Base-by-base conservation (phyloP, 1,140 invertebrate species). In the Hirudo medicinalis region DNA sequence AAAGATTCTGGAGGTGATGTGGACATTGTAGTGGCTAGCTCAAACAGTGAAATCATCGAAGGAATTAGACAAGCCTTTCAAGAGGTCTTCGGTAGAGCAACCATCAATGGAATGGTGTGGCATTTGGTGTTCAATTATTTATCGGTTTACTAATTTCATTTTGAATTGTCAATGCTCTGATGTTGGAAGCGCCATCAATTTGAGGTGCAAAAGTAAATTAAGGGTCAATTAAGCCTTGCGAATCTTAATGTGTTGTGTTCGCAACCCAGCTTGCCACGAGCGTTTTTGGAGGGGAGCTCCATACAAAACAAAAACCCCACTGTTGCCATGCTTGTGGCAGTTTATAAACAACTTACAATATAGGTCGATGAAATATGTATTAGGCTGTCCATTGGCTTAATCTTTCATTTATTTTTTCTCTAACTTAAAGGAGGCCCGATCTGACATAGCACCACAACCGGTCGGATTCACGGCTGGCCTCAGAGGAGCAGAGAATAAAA, bases 51-150 rank as follows among this genome's bases (percentile, higher is more conserved):
- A 0, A 89, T 90, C 83, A 82, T 91, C 43, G 87, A 86, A 75
- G 85, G 89, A 17, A 81, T 91, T n/a, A 84, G 89, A 77, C 89
- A 91, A 81, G 90, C 89, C 73, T 91, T 91, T 77, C 89, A 91
- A 80, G 80, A 84, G 72, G 86, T 90, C 8, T 91, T 92, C 84
- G 89, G 89, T 29, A 88, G 88, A 82, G 89, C 89, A 17, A 90
- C 88, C 76, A 87, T 91, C 29, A 82, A 73, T 54, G 80, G 80
- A 66, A 75, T 77, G 76, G 80, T 81, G 74, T 40, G 71, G 63
- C 43, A 40, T 75, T 72, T 74, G 66, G 70, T 36, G 55, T 60
- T 19, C 0, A 32, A 25, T 63, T 63, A 15, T n/a, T 63, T 22
- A 13, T 63, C 72, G 17, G n/a, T 71, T 85, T 84, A 83, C 67